Conservation (phyloP, 2,888 invertebrate genomes). For the Rotaria macrura region DNA sequence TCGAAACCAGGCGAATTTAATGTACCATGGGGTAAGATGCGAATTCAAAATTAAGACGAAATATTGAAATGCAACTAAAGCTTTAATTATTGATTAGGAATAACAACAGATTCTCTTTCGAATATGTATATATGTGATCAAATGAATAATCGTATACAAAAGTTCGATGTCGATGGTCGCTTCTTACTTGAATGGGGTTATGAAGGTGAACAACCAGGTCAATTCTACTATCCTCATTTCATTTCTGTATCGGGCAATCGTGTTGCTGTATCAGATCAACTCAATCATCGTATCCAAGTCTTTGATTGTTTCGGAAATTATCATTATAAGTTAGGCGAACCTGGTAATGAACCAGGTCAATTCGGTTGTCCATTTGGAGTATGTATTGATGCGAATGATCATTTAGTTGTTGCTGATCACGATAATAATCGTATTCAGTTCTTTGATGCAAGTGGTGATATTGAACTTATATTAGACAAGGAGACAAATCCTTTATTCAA, state of each 20-base stretch:
- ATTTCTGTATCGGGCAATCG: neutral
- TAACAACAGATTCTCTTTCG: neutral
- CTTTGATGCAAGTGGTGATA: neutral
- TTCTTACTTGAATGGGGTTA: constrained; percentile 20
- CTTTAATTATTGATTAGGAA: neutral
- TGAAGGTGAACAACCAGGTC: constrained; percentile 10
- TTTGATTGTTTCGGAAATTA: constrained; percentile 13
- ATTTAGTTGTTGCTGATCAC: constrained; percentile 7
- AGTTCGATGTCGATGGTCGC: neutral
- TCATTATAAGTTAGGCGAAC: constrained; percentile 18
- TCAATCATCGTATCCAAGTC: neutral
- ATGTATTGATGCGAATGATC: neutral
- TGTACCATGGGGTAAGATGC: constrained; percentile 19
- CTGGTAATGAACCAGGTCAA: constrained; percentile 16
- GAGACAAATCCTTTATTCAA: constrained; percentile 11
- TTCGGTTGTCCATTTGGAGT: neutral
- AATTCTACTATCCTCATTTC: constrained; percentile 21
- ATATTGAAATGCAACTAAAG: no score
- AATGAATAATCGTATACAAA: constrained; percentile 20
- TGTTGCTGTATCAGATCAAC: neutral
- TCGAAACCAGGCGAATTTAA: neutral
- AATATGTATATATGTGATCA: constrained; percentile 3
- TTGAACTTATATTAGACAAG: neutral
- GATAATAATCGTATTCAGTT: constrained; percentile 13
- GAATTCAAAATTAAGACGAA: neutral